Conservation (phyloP, 2,113 vertebrate genomes). For the Gopherus evgoodei region DNA sequence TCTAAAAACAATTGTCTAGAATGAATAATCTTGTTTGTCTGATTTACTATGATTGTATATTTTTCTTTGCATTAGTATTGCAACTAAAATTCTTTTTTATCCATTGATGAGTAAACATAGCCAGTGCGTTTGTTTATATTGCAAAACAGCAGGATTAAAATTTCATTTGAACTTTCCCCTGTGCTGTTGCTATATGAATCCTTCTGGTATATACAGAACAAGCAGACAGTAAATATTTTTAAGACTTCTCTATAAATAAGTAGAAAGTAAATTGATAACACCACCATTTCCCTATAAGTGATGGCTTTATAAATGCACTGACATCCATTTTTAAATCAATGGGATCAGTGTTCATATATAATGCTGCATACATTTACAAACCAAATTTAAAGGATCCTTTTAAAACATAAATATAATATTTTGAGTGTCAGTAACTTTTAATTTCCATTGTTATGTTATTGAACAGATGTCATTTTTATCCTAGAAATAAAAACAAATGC, state of each 20-base stretch:
- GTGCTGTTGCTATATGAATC: background rate
- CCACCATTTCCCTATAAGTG: background rate
- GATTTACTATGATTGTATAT: background rate
- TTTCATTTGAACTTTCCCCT: background rate
- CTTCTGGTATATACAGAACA: slow-evolving; percentile 9
- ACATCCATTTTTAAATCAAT: background rate
- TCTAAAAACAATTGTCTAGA: background rate
- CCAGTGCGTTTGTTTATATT: background rate
- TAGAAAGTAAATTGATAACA: background rate
- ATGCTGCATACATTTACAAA: background rate
- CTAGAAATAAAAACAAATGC: background rate
- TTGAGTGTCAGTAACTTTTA: background rate
- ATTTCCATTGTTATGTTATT: background rate
- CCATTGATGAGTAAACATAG: background rate
- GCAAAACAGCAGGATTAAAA: background rate
- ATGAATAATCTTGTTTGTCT: background rate
- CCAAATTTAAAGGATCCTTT: background rate
- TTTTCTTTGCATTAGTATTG: background rate
- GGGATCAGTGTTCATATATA: background rate
- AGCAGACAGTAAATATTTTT: slow-evolving; percentile 37
- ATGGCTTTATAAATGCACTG: background rate
- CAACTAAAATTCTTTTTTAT: background rate
- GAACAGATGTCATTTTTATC: no score
- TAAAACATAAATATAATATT: background rate
- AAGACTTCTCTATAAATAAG: background rate